Conservation (phyloP, 2,888 invertebrate genomes). For the Panopea generosa region DNA sequence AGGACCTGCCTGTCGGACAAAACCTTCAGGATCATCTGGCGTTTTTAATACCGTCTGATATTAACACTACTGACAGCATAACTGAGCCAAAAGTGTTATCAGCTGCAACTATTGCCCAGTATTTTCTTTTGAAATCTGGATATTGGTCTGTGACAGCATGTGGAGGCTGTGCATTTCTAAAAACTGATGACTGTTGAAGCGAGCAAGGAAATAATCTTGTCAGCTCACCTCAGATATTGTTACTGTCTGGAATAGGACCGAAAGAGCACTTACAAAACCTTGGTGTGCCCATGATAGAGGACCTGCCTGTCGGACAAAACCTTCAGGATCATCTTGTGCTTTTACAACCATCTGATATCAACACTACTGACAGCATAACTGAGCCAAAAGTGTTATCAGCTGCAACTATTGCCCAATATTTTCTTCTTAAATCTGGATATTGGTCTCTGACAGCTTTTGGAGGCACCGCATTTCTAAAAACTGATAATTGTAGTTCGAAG, state of each 20-base stretch:
- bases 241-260: constrained; percentile 84
- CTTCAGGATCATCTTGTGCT: constrained; percentile 77
- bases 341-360: constrained; percentile 18
- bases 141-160: constrained; percentile 13
- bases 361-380: constrained; percentile 25
- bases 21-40: constrained; percentile 80
- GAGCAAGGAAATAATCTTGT: constrained; percentile 78
- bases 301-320: constrained; percentile 82
- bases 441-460: constrained; percentile 14
- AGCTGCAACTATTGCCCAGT: not conserved
- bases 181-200: no score
- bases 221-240: constrained; percentile 83
- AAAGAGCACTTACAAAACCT: constrained; percentile 79
- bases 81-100: constrained; percentile 19
- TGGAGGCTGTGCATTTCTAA: constrained; percentile 21
- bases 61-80: constrained; percentile 30
- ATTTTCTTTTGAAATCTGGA: constrained; percentile 29
- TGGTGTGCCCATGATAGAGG: constrained; percentile 76
- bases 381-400: constrained; percentile 14
- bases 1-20: constrained; percentile 81
- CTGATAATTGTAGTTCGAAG: constrained; percentile 11
- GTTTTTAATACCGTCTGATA: constrained; percentile 3
- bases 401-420: constrained; percentile 9
- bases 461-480: constrained; percentile 30
- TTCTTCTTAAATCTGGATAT: constrained; percentile 18